Evolutionary conservation across 2,797 vertebrate species (phyloP), one percentile per base, ranked within the genome.

Genomic region (Zenarchopterus dispar): DNA sequence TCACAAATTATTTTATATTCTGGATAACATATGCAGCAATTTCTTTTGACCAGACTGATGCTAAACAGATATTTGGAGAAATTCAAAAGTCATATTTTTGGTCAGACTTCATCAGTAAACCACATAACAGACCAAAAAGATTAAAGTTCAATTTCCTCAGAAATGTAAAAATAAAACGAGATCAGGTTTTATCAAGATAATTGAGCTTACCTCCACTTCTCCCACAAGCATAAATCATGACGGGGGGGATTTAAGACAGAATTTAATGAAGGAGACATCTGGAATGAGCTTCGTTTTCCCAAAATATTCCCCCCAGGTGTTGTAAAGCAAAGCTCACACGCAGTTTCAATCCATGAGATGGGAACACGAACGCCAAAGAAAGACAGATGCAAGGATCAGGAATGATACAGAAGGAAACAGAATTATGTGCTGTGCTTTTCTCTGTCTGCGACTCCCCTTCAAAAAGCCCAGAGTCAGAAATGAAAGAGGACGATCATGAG

Each of bases 381-480:
- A 39, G 36, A 39, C 36, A 4, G 36, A 39, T 39, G 33, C 33
- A 15, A 15, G 2, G 11, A 13, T 39, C 11, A 16, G 36, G 36
- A 41, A 16, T 50, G 56, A 49, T 4, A 44, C 16, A 28, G 41
- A 45, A 69, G 28, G 21, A 52, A 47, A 63, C 19, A 3, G 42
- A 24, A 56, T 44, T 39, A 3, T 55, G 60, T 36, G n/a, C 8
- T 65, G 45, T 51, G 39, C 39, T 60, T 72, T 41, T 22, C 48
- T 18, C 4, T 19, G 2, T 15, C 23, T 21, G 18, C 19, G 45
- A 56, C 39, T 3, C 52, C 39, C 10, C 23, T 1, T 73, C 24
- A 11, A 6, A 58, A 22, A 44, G 1, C 17, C n/a, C 44, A 24
- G 46, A 75, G 63, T 69, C 74, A 62, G 65, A 75, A 54, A 68